Percentiles rank a stretch among this genome's conserved stretches.
Evolutionary conservation across 1,140 invertebrate species (phyloP).

Genomic region (Aphelenchoides besseyi): DNA sequence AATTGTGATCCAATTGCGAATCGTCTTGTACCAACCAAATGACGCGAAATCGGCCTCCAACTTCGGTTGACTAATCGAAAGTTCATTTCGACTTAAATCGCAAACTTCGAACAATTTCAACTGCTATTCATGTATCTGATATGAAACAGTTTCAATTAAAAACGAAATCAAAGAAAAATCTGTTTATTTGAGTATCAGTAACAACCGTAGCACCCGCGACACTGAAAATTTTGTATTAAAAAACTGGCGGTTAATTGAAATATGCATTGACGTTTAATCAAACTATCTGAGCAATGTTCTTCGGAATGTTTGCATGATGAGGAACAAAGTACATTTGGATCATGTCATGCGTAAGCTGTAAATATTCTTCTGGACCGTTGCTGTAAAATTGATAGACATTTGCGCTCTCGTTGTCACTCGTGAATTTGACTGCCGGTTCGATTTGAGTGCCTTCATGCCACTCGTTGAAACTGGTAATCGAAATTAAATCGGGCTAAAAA

Average conservation of each 20-base stretch:
- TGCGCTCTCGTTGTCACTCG: constrained; percentile 28
- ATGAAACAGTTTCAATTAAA: too few relatives aligned
- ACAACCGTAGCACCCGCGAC: neutral
- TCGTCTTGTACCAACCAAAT: too few relatives aligned
- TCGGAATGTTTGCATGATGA: constrained; percentile 49
- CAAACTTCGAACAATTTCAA: too few relatives aligned
- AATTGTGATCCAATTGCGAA: too few relatives aligned
- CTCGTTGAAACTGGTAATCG: constrained; percentile 67
- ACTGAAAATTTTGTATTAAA: neutral
- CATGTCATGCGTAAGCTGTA: constrained; percentile 53
- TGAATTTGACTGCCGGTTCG: constrained; percentile 64
- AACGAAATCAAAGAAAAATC: neutral
- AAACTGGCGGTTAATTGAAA: neutral
- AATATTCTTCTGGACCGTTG: constrained; percentile 44
- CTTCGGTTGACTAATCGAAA: too few relatives aligned
- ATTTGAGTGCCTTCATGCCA: constrained; percentile 69
- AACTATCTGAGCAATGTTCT: constrained; percentile 40
- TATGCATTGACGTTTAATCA: constrained; percentile 9
- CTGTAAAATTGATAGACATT: constrained; percentile 39
- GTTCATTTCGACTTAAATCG: too few relatives aligned
- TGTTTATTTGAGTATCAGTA: neutral
- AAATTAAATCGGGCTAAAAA: constrained; percentile 60
- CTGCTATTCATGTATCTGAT: too few relatives aligned
- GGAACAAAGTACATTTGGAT: constrained; percentile 52
- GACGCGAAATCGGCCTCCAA: too few relatives aligned